These are phyloP conservation scores for Idaea dimidiata DNA, from an alignment of 2,888 invertebrate genomes.

Conservation along the genomic window DNA sequence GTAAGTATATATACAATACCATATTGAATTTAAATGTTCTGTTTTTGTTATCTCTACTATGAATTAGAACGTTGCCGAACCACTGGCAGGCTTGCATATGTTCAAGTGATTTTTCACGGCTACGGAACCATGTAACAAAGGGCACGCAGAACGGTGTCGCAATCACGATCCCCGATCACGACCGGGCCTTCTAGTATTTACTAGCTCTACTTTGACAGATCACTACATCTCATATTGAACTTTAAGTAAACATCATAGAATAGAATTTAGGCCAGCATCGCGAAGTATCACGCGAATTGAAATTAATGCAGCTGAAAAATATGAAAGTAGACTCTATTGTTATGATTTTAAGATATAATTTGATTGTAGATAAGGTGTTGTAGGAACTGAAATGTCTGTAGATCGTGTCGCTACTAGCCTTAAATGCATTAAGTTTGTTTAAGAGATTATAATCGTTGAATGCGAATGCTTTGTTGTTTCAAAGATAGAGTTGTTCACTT, in stretches of 20 bases:
- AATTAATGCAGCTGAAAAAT: constrained; percentile 34
- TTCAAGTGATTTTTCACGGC: constrained; percentile 80
- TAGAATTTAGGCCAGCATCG: constrained; percentile 23
- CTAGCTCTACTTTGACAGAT: constrained; percentile 41
- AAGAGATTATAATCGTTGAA: constrained; percentile 79
- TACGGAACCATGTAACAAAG: constrained; percentile 75
- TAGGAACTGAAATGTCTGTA: constrained; percentile 68
- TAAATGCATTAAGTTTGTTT: constrained; percentile 80
- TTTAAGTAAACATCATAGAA: constrained; percentile 25
- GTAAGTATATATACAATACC: too few relatives aligned
- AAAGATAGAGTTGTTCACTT: constrained; percentile 76
- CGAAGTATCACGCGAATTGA: constrained; percentile 27
- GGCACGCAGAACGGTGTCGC: constrained; percentile 77
- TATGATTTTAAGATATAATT: constrained; percentile 32
- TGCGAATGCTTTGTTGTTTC: constrained; percentile 72
- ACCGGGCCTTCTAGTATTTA: constrained; percentile 69
- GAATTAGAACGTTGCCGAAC: constrained; percentile 69
- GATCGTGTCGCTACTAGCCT: constrained; percentile 78
- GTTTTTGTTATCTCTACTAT: constrained; percentile 47
- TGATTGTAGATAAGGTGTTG: constrained; percentile 39
- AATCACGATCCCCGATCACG: constrained; percentile 80
- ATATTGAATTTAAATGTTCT: too few relatives aligned
- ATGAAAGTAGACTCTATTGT: constrained; percentile 45
- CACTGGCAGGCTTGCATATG: constrained; percentile 72
- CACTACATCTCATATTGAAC: constrained; percentile 19